Evolutionary conservation across 2,888 invertebrate species (phyloP).

Genomic region (Sphaerophoria rueppellii): DNA sequence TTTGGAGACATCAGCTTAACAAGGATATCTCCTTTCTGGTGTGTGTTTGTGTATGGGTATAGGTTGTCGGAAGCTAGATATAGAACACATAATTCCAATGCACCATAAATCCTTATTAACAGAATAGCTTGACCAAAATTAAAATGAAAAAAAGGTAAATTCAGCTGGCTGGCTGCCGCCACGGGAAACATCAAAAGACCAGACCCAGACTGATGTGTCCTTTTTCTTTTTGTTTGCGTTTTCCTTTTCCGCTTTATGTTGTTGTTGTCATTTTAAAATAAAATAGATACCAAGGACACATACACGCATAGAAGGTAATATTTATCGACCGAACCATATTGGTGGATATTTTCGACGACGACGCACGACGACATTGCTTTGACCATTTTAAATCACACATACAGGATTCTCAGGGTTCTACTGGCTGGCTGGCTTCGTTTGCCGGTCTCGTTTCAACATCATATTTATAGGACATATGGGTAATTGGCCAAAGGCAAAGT

Average conservation of each 20-base stretch:
- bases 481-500: constrained; percentile 67
- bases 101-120: constrained; percentile 56
- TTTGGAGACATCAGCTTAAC: not conserved
- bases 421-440: constrained; percentile 4
- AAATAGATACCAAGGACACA: not conserved
- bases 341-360: not conserved
- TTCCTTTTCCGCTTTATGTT: not conserved
- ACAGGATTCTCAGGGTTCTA: no score
- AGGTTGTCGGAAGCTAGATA: not conserved
- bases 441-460: constrained; percentile 6
- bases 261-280: not conserved
- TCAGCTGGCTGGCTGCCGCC: not conserved
- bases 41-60: not conserved
- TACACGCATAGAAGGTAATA: constrained; percentile 24
- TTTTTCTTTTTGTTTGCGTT: not conserved
- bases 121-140: constrained; percentile 22
- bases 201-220: constrained; percentile 14
- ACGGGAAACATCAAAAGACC: constrained; percentile 30
- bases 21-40: not conserved
- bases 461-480: constrained; percentile 41
- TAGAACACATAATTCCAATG: constrained; percentile 17
- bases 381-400: constrained; percentile 30
- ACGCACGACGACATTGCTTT: not conserved
- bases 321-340: constrained; percentile 43
- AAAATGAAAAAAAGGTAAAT: constrained; percentile 37